Evolutionary conservation across 2,888 invertebrate species (phyloP), one percentile per base, ranked within the genome.

Genomic region (Chrysolina haemoptera): DNA sequence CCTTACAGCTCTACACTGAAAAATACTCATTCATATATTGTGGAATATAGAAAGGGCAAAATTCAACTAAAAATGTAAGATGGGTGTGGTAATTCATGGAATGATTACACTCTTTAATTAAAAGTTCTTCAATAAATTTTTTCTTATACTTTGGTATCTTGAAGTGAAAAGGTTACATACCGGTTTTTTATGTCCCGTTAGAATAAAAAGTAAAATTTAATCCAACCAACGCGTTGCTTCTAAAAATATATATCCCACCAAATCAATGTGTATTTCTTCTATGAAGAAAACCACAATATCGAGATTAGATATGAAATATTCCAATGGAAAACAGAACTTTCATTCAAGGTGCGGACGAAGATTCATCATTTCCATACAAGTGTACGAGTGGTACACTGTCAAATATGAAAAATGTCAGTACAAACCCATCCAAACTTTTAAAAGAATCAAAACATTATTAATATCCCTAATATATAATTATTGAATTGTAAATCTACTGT

Each of bases 111-210:
- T 14, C n/a, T 12, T 1, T 46, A 14, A 12, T 14, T 46, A 14
- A 46, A 14, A 46, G 1, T 4, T 50, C 50, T 43, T 43, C 43
- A 14, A 43, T 16, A 50, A 9, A 50, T 50, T 50, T 27, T 35
- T 46, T n/a, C 46, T n/a, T 14, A 46, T 14, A 46, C 4, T 12
- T 46, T 14, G n/a, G 46, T 3, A 35, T 6, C 35, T 53, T 18
- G 14, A 53, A 53, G 20, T 53, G 70, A 74, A 74, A 70, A 65
- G 50, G 16, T 68, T 68, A 63, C 76, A 77, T 80, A 80, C 80
- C 80, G 80, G 80, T 80, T 80, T 75, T 79, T 77, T 76, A 53
- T 68, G 75, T 77, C 59, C 76, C 75, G 76, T 76, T 77, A 77
- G 66, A 41, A 63, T 12, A 46, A 50, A 62, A 48, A 16, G 59